phyloP scores from a whole-genome alignment of 2,797 vertebrate species.

The Kryptopterus vitreolus region DNA sequence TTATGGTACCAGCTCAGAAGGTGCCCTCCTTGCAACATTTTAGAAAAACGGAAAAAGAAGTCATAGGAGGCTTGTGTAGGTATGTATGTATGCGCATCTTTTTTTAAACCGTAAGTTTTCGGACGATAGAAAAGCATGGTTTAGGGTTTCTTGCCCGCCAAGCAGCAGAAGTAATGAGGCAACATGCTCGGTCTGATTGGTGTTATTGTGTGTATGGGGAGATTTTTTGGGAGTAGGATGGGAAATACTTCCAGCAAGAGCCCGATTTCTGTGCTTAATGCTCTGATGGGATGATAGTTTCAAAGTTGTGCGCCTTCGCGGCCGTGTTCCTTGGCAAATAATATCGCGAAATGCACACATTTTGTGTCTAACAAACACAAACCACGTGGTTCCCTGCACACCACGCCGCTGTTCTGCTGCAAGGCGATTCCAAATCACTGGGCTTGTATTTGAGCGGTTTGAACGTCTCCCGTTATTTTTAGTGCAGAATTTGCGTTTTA shows the following conservation, averaged over 20 bases:
- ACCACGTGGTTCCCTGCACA: conserved; percentile 89
- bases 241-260: conserved; percentile 39
- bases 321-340: conserved; percentile 56
- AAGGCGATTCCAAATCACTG: conserved; percentile 60
- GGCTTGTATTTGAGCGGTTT: conserved; percentile 52
- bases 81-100: conserved; percentile 79
- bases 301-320: not conserved
- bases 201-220: conserved; percentile 74
- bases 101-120: not conserved
- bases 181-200: conserved; percentile 68
- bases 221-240: conserved; percentile 46
- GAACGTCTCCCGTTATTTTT: not conserved
- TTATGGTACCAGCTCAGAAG: conserved; percentile 98
- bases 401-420: conserved; percentile 78
- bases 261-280: conserved; percentile 12
- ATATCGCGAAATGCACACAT: conserved; percentile 63
- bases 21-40: conserved; percentile 95
- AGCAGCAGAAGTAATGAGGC: conserved; percentile 60
- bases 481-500: conserved; percentile 33
- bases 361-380: conserved; percentile 85
- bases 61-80: conserved; percentile 96
- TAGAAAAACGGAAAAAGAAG: conserved; percentile 97
- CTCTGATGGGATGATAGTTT: conserved; percentile 38
- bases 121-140: conserved; percentile 10
- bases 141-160: conserved; percentile 57